Evolutionary conservation across 2,888 invertebrate genomes (phyloP).

Genomic region (Crossocerus cetratus): DNA sequence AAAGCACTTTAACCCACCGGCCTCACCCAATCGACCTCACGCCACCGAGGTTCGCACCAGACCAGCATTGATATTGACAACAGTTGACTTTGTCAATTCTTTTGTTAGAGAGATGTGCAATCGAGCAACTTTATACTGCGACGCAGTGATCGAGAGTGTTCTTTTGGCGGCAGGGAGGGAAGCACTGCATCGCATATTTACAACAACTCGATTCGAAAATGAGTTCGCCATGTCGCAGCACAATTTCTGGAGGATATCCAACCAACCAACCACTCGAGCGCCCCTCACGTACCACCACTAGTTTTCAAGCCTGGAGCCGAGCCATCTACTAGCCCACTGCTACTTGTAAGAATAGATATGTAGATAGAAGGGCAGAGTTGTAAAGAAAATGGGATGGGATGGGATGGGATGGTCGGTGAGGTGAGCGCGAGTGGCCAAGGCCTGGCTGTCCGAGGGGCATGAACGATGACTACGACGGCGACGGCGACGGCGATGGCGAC

Average conservation of each 20-base stretch:
- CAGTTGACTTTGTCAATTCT: too few relatives aligned
- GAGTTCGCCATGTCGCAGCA: conserved; percentile 7
- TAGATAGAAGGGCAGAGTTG: conserved; percentile 21
- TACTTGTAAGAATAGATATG: too few relatives aligned
- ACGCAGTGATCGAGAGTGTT: too few relatives aligned
- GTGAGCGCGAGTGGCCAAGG: conserved; percentile 1
- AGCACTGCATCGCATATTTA: background rate
- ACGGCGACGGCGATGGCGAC: conserved; percentile 55
- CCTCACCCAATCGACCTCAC: too few relatives aligned
- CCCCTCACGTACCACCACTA: background rate
- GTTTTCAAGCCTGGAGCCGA: conserved; percentile 16
- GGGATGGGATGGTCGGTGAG: background rate
- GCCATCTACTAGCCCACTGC: conserved; percentile 15
- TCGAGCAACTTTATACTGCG: too few relatives aligned
- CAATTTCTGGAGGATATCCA: conserved; percentile 21
- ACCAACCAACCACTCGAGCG: conserved; percentile 12
- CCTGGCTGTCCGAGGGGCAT: too few relatives aligned
- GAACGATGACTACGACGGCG: background rate
- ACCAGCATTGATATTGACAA: too few relatives aligned
- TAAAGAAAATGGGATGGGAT: conserved; percentile 28
- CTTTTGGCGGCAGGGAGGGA: too few relatives aligned
- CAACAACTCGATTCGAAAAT: background rate
- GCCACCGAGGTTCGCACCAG: too few relatives aligned
- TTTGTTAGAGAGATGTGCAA: too few relatives aligned
- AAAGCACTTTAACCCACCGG: too few relatives aligned